Evolutionary conservation across 53 echinoderm and acorn worm genomes (phyloP), one percentile per base, ranked within the genome.

Genomic region (Actinopyga echinites): DNA sequence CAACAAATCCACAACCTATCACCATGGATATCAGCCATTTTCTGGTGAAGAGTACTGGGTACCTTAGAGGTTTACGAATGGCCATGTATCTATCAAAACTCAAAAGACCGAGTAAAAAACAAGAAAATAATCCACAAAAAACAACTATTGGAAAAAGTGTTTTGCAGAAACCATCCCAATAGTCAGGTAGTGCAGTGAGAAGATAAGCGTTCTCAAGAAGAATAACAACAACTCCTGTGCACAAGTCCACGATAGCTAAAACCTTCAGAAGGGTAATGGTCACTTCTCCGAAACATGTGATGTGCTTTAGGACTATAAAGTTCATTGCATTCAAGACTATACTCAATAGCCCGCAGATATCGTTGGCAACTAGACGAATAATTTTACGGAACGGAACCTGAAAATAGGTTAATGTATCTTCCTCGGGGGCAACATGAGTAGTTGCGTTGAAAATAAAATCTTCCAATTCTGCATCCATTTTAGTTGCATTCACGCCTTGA

Each of bases 81-180:
- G 80, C 80, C 80, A 80, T 62, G 63, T 80, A 80, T 38, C 80
- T 59, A 38, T 80, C 80, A 26, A 80, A 80, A 35, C 80, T 80
- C 35, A 80, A 30, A 6, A 80, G 80, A 9, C 80, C 80, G 8
- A 80, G 60, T 35, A 80, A 45, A 32, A 62, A 80, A 60, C 80
- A 80, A 37, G 80, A 80, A 35, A 80, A 80, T 25, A 80, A 38
- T 24, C 63, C 80, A 80, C 59, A 80, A 21, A 80, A 61, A 25
- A 38, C 63, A 4, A 80, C 80, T 15, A 62, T 24, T 21, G 80
- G 80, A 40, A 80, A 80, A 10, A 80, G 80, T 4, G 80, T 80
- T 60, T 62, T 80, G 44, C 80, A 80, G 57, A 57, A 80, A 9
- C 60, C 63, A 22, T 8, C 62, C 60, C 63, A 80, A 37, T 59